Evolutionary conservation across 53 echinoderm and acorn worm species (phyloP), one percentile per base, ranked within the genome.

Genomic region (Mesocentrotus franciscanus): DNA sequence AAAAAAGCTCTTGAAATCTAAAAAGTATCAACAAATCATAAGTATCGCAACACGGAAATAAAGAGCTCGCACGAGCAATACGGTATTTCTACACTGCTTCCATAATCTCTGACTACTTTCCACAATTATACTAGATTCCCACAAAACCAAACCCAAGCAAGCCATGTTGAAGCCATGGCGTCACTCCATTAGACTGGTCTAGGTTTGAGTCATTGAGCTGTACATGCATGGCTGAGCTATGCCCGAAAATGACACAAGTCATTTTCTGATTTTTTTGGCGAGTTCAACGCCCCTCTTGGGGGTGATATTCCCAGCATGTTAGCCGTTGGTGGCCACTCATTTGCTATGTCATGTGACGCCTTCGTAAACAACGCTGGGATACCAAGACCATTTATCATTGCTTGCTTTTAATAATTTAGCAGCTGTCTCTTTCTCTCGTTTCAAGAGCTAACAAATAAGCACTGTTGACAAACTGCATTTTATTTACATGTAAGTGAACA

Each of bases 141-240:
- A 81, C 81, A 81, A 81, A 81, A 81, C 81, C 42, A 81, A 81
- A 81, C 42, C 81, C 42, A 76, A 81, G 22, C 20, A 22, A 81
- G 39, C 8, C 22, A 42, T 81, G 35, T 78, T 33, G 7, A 27
- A 34, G 12, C 81, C 6, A 35, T 16, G 17, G 79, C 42, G 18
- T 81, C 39, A 72, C 29, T 74, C 27, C 10, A 30, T 74, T 27
- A 74, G 35, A 36, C 22, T 20, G 20, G 34, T 81, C 36, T 22
- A 20, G 18, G 36, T 81, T 81, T 81, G 81, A 81, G 81, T 81
- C 81, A 42, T 27, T 81, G 81, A 81, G 42, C 81, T 16, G n/a
- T n/a, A 42, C 42, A 81, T 42, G 42, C 81, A 81, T 81, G 81
- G 81, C 36, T 42, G 42, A 49, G 81, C 42, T 39, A 81, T 81